These are phyloP conservation scores for Vulpes vulpes DNA, from an alignment of 2,113 vertebrate genomes.

Conservation along the genomic window DNA sequence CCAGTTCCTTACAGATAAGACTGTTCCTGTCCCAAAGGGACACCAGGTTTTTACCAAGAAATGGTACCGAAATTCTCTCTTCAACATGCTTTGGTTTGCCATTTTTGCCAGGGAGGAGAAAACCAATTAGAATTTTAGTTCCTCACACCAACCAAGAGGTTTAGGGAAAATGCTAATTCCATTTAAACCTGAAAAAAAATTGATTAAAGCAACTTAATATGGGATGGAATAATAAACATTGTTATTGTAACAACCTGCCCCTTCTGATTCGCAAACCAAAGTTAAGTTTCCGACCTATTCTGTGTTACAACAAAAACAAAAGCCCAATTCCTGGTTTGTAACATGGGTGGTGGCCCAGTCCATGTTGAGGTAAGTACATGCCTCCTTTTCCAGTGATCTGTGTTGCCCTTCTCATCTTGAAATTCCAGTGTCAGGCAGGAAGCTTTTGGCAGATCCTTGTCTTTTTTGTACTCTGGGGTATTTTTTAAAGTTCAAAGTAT, in stretches of 20 bases:
- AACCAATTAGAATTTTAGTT: not conserved
- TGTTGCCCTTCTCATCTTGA: not conserved
- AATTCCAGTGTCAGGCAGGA: not conserved
- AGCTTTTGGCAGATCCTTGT: not conserved
- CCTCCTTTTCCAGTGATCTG: not conserved
- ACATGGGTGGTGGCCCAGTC: not conserved
- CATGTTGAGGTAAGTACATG: not conserved
- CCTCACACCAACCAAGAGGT: not conserved
- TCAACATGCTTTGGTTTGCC: not conserved
- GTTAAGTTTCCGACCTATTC: not conserved
- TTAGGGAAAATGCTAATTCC: not conserved
- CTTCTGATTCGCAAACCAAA: not conserved
- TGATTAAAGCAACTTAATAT: not conserved
- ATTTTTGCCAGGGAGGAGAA: not conserved
- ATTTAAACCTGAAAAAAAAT: not conserved
- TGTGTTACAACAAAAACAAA: not conserved
- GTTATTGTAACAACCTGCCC: not conserved
- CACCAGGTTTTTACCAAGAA: not conserved
- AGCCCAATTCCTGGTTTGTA: not conserved
- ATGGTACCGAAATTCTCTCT: not conserved
- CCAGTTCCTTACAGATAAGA: not conserved
- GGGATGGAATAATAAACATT: not conserved
- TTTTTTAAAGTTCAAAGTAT: not conserved
- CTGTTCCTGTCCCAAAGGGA: not conserved
- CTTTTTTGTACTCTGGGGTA: not conserved